Evolutionary conservation across 2,888 invertebrate genomes (phyloP), one percentile per base, ranked within the genome.

Genomic region (Chymomyza caudatula): DNA sequence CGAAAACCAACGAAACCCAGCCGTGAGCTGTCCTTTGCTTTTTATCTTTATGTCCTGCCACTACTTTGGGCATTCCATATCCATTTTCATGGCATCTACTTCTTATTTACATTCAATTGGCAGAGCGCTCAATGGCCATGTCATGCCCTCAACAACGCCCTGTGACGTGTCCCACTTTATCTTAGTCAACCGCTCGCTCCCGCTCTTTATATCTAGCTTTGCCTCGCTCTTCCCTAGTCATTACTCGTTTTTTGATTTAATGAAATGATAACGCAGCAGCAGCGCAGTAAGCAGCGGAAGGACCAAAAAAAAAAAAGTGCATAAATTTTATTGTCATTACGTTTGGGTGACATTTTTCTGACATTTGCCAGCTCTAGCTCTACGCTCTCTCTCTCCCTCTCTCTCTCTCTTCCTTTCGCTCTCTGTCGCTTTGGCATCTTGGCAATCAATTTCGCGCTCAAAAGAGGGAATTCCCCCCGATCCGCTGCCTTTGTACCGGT

Each of bases 31-130:
- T 37, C 8, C 29, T 37, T 37, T 37, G 29, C 29, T 11, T 37
- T n/a, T 37, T 37, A 37, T 37, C 29, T 37, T 37, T 37, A 37
- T 37, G 11, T 37, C 29, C 29, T 37, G 29, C n/a, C n/a, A n/a
- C n/a, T n/a, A n/a, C n/a, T n/a, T n/a, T n/a, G n/a, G n/a, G n/a
- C 8, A 37, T 37, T 37, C 29, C 29, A 11, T 37, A 37, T 37
- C 11, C 29, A 37, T 37, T 37, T 11, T 37, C 29, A 37, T 37
- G 29, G 29, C 29, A 37, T 8, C 29, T 37, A 37, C 29, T 69
- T 69, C 62, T 74, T 74, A 76, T 78, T 76, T 78, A 68, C 77
- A 80, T 81, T 78, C 78, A 84, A 81, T 80, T 81, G 78, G 49
- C 71, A 71, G n/a, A n/a, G 66, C 69, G 65, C 63, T 77, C 76